Evolutionary conservation across 64 coral and sea anemone species (phyloP).

Genomic region (Dendrophyllia cribrosa): DNA sequence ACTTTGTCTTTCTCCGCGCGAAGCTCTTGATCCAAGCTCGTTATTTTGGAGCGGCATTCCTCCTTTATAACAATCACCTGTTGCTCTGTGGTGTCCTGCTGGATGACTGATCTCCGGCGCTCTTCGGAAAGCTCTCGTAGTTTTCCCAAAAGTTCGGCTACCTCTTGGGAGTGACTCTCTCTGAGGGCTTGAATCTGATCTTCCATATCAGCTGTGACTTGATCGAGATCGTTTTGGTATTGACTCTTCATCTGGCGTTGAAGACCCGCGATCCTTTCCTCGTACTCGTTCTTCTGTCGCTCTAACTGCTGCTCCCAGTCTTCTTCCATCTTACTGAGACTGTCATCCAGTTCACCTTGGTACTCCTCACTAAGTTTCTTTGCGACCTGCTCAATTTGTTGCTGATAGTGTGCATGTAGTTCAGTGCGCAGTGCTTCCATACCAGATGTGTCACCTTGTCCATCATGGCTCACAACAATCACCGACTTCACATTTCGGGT

Average conservation of each 20-base stretch:
- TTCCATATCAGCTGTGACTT: constrained; percentile 92
- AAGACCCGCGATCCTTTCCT: constrained; percentile 78
- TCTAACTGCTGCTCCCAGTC: constrained; percentile 92
- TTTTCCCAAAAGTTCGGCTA: constrained; percentile 80
- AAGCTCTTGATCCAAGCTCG: constrained; percentile 84
- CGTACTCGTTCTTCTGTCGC: constrained; percentile 73
- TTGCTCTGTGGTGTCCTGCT: constrained; percentile 89
- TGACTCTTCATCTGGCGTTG: constrained; percentile 82
- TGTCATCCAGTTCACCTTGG: constrained; percentile 87
- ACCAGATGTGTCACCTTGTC: not conserved
- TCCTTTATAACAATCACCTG: constrained; percentile 93
- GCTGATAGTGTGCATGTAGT: constrained; percentile 77
- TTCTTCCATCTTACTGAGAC: constrained; percentile 78
- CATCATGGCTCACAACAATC: constrained; percentile 4
- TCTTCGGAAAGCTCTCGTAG: constrained; percentile 88
- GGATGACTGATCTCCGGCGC: constrained; percentile 87
- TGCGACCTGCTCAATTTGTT: constrained; percentile 80
- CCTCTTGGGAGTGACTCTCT: constrained; percentile 77
- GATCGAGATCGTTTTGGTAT: constrained; percentile 84
- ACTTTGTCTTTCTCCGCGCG: constrained; percentile 85
- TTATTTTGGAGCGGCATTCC: constrained; percentile 78
- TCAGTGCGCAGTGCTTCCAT: constrained; percentile 25
- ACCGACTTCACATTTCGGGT: constrained; percentile 4
- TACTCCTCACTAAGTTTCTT: constrained; percentile 79
- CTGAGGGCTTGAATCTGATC: constrained; percentile 94